A percentile compares a stretch with the other conserved stretches of the same genome.
phyloP scores from a whole-genome alignment of 2,797 vertebrate species.

The Poecilia picta region DNA sequence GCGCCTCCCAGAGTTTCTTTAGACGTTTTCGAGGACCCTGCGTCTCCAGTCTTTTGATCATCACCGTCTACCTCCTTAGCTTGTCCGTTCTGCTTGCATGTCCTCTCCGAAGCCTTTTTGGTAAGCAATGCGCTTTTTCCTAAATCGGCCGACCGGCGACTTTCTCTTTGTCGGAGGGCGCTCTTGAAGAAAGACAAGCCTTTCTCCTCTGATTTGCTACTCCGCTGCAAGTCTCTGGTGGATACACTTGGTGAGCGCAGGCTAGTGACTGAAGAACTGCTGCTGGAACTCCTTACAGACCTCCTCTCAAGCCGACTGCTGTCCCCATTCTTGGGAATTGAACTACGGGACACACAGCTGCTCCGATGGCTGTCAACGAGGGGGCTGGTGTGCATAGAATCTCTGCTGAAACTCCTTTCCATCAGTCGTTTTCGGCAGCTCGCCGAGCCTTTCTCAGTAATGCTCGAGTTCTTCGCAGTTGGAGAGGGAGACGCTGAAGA shows the following conservation, averaged over 20 bases:
- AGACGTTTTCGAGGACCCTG: slow-evolving; percentile 63
- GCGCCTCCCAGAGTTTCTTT: slow-evolving; percentile 65
- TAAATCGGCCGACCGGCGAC: slow-evolving; percentile 91
- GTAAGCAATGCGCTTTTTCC: slow-evolving; percentile 89
- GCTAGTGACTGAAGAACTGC: slow-evolving; percentile 92
- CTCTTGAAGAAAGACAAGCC: slow-evolving; percentile 96
- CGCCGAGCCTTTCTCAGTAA: slow-evolving; percentile 63
- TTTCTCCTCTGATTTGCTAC: slow-evolving; percentile 94
- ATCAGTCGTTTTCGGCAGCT: slow-evolving; percentile 83
- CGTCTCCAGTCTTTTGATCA: slow-evolving; percentile 49
- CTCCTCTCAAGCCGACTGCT: slow-evolving; percentile 74
- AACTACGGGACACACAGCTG: slow-evolving; percentile 68
- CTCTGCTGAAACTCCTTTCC: slow-evolving; percentile 88
- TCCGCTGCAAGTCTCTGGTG: slow-evolving; percentile 83
- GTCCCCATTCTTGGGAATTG: slow-evolving; percentile 77
- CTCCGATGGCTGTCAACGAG: slow-evolving; percentile 82
- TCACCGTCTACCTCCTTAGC: slow-evolving; percentile 74
- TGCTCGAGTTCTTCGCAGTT: slow-evolving; percentile 70
- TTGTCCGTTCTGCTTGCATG: slow-evolving; percentile 79
- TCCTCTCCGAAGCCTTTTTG: slow-evolving; percentile 85
- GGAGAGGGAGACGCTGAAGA: slow-evolving; percentile 81
- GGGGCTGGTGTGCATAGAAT: slow-evolving; percentile 87
- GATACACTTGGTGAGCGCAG: slow-evolving; percentile 86
- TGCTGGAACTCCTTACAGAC: slow-evolving; percentile 87
- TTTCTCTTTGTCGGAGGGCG: slow-evolving; percentile 94